Percentiles rank a stretch among this genome's conserved stretches.
Evolutionary conservation across 2,797 vertebrate genomes (phyloP).

Genomic region (Micropoecilia bifurca): DNA sequence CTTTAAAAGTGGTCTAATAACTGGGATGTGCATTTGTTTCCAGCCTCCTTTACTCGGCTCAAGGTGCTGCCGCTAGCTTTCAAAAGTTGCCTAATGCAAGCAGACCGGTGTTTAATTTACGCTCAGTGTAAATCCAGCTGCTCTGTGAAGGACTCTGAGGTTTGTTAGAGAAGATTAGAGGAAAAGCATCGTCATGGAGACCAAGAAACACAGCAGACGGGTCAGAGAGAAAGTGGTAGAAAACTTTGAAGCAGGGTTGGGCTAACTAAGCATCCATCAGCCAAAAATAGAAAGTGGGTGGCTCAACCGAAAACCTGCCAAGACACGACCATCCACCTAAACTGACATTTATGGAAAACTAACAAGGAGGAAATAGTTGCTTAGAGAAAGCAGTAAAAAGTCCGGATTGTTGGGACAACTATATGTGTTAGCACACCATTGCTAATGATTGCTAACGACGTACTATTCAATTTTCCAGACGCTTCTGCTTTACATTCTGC

Average conservation of each 20-base stretch:
- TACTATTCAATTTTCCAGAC: neutral
- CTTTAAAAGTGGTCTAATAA: neutral
- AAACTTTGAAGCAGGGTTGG: neutral
- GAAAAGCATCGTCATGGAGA: neutral
- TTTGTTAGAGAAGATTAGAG: neutral
- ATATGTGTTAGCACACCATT: no score
- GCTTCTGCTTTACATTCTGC: neutral
- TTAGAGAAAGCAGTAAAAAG: neutral
- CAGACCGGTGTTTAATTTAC: neutral
- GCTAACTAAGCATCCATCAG: neutral
- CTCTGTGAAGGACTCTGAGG: neutral
- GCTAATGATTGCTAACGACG: neutral
- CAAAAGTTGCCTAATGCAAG: neutral
- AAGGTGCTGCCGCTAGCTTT: neutral
- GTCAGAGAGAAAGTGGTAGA: neutral
- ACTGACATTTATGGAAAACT: neutral
- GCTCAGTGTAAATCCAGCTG: neutral
- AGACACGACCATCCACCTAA: neutral
- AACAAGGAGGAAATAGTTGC: neutral
- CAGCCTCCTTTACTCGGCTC: neutral
- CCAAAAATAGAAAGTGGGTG: neutral
- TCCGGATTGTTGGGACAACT: neutral
- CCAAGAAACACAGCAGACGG: neutral
- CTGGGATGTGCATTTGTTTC: neutral
- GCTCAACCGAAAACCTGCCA: neutral